phyloP scores from a whole-genome alignment of 2,797 vertebrate genomes.

The Betta splendens region DNA sequence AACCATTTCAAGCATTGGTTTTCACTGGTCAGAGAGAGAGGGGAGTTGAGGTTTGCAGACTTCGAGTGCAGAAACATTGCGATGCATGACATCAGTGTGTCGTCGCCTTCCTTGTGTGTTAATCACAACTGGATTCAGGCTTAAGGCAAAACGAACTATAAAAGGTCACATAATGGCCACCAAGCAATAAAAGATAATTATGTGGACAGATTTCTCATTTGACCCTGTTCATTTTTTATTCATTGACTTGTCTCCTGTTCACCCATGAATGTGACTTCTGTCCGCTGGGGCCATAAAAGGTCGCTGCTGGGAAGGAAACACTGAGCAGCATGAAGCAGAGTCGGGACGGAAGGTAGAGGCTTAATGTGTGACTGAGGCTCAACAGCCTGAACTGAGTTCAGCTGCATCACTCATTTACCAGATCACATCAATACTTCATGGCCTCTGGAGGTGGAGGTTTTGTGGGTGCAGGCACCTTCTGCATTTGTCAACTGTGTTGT shows the following conservation, averaged over 20 bases:
- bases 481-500: too few species aligned
- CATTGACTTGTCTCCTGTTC: constrained; percentile 25
- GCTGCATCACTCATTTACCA: constrained; percentile 46
- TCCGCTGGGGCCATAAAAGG: not conserved
- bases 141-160: constrained; percentile 13
- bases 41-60: constrained; percentile 1
- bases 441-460: constrained; percentile 1
- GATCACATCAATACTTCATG: constrained; percentile 41
- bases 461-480: too few species aligned
- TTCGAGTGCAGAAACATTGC: not conserved
- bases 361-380: too few species aligned
- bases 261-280: constrained; percentile 13
- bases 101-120: too few species aligned
- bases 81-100: constrained; percentile 21
- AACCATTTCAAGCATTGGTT: too few species aligned
- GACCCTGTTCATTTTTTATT: constrained; percentile 37
- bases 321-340: too few species aligned
- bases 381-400: not conserved
- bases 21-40: too few species aligned
- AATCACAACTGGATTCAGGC: constrained; percentile 19
- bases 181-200: constrained; percentile 20
- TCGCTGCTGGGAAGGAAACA: not conserved
- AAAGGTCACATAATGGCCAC: constrained; percentile 17
- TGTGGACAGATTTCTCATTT: constrained; percentile 33
- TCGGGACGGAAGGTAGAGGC: too few species aligned